Base-by-base conservation (phyloP, 2,888 invertebrate species). In the Iphiclides podalirius region DNA sequence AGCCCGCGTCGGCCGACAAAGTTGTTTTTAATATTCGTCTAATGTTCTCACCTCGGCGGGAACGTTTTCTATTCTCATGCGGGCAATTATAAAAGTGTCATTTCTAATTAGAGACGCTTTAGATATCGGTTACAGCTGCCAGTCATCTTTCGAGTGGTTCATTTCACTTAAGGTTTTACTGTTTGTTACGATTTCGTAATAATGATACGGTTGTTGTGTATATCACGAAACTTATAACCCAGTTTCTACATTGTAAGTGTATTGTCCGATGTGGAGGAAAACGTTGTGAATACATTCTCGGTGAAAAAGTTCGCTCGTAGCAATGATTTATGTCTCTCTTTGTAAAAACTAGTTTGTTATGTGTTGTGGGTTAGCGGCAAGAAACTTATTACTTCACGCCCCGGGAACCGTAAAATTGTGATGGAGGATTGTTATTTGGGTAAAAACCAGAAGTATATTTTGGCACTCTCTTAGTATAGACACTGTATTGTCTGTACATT, bases 31-130 rank as follows among this genome's bases (percentile, higher is more conserved):
- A 47, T 58, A 37, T 50, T 41, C 31, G 38, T 38, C 42, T 52
- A 16, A 64, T 60, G 64, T 63, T 61, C 63, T 61, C 64, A 69
- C 64, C 64, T 69, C 59, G 8, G n/a, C n/a, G n/a, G n/a, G 58
- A 62, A 53, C 52, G 53, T 57, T 58, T 56, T 63, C 65, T 67
- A 66, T 67, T 67, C 66, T 60, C 55, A 68, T 66, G 65, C 58
- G 64, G 63, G 73, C 70, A 76, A 79, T 80, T 79, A 82, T 72
- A 70, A 73, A 79, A 70, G 60, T 80, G 81, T 78, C 83, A 77
- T 71, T 77, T 73, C 67, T 75, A 77, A 84, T 85, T 82, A 77
- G 72, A 70, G 70, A 72, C 67, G 74, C 66, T 72, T 73, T 75
- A 68, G 66, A 68, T 73, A 67, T 74, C 55, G 52, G 63, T 63